Evolutionary conservation across 2,888 invertebrate genomes (phyloP).

Genomic region (Megamerina dolium): DNA sequence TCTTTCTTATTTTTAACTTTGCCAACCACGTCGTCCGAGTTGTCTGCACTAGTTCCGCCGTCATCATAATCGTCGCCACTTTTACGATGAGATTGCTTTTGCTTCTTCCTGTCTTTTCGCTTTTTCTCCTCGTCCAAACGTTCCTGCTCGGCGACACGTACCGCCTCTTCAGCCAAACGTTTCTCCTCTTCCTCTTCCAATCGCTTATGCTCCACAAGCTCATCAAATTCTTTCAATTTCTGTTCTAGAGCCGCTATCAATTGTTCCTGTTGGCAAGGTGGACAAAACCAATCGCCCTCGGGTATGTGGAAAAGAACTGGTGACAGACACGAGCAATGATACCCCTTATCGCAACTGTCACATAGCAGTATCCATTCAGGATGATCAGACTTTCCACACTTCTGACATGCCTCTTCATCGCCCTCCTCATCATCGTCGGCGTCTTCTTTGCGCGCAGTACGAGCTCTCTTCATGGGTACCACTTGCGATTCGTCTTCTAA

Average conservation of each 20-base stretch:
- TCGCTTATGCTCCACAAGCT: conserved; percentile 55
- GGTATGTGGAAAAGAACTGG: conserved; percentile 91
- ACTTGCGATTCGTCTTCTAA: conserved; percentile 58
- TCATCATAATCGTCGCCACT: conserved; percentile 14
- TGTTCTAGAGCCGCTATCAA: conserved; percentile 65
- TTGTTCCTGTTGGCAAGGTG: conserved; percentile 91
- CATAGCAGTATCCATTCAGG: conserved; percentile 97
- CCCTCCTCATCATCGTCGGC: conserved; percentile 40
- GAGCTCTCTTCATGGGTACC: conserved; percentile 73
- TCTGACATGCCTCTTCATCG: conserved; percentile 69
- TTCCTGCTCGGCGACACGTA: conserved; percentile 36
- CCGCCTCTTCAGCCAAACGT: conserved; percentile 32
- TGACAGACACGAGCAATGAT: conserved; percentile 92
- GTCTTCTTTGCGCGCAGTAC: conserved; percentile 75
- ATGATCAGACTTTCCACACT: conserved; percentile 86
- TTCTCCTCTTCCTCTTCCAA: conserved; percentile 32
- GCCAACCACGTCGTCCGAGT: conserved; percentile 15
- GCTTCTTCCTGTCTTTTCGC: conserved; percentile 25
- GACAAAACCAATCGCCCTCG: conserved; percentile 97
- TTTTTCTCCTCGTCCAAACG: conserved; percentile 37
- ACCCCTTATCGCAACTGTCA: conserved; percentile 93
- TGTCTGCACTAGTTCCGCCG: conserved; percentile 12
- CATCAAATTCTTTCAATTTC: conserved; percentile 71
- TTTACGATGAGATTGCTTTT: conserved; percentile 9
- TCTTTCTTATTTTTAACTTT: conserved; percentile 35